phyloP scores from a whole-genome alignment of 2,888 invertebrate genomes.

The Habrosyne pyritoides region DNA sequence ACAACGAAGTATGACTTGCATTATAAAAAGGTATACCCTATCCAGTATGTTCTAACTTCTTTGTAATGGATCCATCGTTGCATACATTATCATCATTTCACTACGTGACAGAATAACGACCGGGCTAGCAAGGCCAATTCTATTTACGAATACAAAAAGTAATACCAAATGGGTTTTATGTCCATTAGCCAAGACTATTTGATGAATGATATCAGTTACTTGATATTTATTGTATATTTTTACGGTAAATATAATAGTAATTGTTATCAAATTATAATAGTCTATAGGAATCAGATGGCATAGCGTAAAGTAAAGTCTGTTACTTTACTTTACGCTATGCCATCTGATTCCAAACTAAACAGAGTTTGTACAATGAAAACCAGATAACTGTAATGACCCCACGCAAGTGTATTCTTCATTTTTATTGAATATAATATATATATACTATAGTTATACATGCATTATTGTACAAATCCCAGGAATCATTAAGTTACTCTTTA shows the following conservation, averaged over 20 bases:
- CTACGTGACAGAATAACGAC: not conserved
- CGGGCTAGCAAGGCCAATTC: not conserved
- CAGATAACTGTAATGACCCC: too few species aligned
- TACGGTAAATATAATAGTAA: not conserved
- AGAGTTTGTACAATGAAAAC: too few species aligned
- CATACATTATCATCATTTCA: conserved; percentile 6
- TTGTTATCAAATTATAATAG: not conserved
- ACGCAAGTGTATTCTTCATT: too few species aligned
- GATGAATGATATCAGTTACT: not conserved
- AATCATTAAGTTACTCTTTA: too few species aligned
- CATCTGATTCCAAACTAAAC: too few species aligned
- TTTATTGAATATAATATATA: too few species aligned
- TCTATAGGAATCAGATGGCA: too few species aligned
- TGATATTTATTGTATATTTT: not conserved
- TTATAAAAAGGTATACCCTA: not conserved
- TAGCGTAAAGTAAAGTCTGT: too few species aligned
- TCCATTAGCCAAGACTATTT: not conserved
- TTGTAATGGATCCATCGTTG: conserved; percentile 2
- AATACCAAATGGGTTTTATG: not conserved
- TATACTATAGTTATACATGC: too few species aligned
- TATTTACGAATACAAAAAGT: not conserved
- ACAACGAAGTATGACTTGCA: too few species aligned
- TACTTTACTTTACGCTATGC: too few species aligned
- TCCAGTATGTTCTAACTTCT: not conserved
- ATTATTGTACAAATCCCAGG: too few species aligned